These are phyloP conservation scores for Torymus aiolomorphi DNA, from an alignment of 2,888 invertebrate species.

Conservation along the genomic window DNA sequence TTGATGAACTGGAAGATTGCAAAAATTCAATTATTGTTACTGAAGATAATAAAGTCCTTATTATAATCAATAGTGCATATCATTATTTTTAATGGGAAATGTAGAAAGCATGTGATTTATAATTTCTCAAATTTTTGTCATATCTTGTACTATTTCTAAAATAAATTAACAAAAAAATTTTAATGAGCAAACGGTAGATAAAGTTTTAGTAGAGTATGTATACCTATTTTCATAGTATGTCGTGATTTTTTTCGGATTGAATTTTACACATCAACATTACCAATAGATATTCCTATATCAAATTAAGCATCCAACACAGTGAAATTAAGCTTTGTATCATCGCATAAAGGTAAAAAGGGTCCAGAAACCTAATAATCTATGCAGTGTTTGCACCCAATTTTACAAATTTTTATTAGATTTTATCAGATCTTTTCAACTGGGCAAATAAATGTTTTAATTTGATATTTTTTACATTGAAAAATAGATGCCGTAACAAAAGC, in stretches of 20 bases:
- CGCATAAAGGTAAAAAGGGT: no score
- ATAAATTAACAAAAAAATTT: slow-evolving; percentile 85
- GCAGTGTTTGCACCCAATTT: no score
- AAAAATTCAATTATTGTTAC: slow-evolving; percentile 78
- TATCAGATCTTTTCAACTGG: no score
- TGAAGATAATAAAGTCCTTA: slow-evolving; percentile 83
- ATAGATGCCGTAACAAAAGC: slow-evolving; percentile 88
- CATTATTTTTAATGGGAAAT: slow-evolving; percentile 85
- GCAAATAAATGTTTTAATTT: slow-evolving; percentile 92
- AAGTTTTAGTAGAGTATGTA: slow-evolving; percentile 86
- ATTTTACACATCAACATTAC: slow-evolving; percentile 89
- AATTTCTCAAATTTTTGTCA: slow-evolving; percentile 87
- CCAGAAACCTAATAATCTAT: no score
- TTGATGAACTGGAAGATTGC: slow-evolving; percentile 81
- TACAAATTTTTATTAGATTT: no score
- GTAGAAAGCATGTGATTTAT: slow-evolving; percentile 78
- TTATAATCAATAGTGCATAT: slow-evolving; percentile 88
- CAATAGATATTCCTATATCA: slow-evolving; percentile 78
- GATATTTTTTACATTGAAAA: slow-evolving; percentile 89
- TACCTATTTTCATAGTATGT: slow-evolving; percentile 83
- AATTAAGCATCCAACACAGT: slow-evolving; percentile 85
- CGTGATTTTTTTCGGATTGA: slow-evolving; percentile 88
- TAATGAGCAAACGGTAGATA: slow-evolving; percentile 84
- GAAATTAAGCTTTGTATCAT: slow-evolving; percentile 88
- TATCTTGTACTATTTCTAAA: slow-evolving; percentile 91